Evolutionary conservation across 2,113 vertebrate genomes (phyloP).

Genomic region (Takifugu bimaculatus): DNA sequence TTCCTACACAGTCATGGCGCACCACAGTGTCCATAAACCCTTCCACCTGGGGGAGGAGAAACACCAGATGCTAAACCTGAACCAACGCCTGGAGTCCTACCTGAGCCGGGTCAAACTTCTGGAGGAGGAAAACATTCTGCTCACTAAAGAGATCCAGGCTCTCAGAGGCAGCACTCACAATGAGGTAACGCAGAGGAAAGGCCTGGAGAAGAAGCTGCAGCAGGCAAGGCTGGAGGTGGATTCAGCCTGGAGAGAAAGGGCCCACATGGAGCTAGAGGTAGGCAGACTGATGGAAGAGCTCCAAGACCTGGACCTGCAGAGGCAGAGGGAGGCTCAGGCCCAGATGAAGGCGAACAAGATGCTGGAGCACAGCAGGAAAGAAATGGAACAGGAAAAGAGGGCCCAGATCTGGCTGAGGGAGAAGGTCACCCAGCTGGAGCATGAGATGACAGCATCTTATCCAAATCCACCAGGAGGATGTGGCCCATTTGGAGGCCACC

Average conservation of each 20-base stretch:
- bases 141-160: slow-evolving; percentile 77
- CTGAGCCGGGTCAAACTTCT: slow-evolving; percentile 84
- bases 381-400: slow-evolving; percentile 81
- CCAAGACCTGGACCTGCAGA: slow-evolving; percentile 67
- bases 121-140: slow-evolving; percentile 84
- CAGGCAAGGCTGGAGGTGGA: slow-evolving; percentile 75
- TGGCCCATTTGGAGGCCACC: slow-evolving; percentile 69
- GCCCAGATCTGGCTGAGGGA: slow-evolving; percentile 81
- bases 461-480: slow-evolving; percentile 81
- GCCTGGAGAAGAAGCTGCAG: slow-evolving; percentile 78
- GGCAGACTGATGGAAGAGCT: slow-evolving; percentile 76
- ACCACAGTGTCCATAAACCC: slow-evolving; percentile 24
- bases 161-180: slow-evolving; percentile 59
- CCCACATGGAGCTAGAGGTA: slow-evolving; percentile 77
- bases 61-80: slow-evolving; percentile 91
- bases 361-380: slow-evolving; percentile 70
- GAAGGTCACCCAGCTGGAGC: slow-evolving; percentile 77
- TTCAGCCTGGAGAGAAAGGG: slow-evolving; percentile 77
- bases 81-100: slow-evolving; percentile 86
- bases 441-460: slow-evolving; percentile 75
- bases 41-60: slow-evolving; percentile 76
- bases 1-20: slow-evolving; percentile 58
- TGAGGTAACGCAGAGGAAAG: slow-evolving; percentile 18
- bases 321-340: slow-evolving; percentile 75
- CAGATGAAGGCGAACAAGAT: slow-evolving; percentile 68